These are phyloP conservation scores for Hydrophis major DNA, from an alignment of 2,797 vertebrate species.

Conservation along the genomic window DNA sequence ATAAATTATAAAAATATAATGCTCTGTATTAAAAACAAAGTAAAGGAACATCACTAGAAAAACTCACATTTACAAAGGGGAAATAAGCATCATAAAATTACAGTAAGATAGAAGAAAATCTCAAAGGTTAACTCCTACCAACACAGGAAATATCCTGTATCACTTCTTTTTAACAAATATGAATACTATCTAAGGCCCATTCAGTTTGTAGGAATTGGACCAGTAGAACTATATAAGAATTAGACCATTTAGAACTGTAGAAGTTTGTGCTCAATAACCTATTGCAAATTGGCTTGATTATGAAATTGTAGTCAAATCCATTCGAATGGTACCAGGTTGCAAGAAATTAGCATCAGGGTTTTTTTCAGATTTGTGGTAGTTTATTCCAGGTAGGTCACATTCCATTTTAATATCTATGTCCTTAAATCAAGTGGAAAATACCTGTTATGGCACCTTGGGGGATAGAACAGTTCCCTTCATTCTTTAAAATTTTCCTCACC, in stretches of 20 bases:
- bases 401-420: not conserved
- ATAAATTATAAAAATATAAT: not conserved
- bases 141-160: not conserved
- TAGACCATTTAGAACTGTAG: not conserved
- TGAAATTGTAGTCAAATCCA: not conserved
- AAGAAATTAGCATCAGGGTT: not conserved
- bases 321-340: not conserved
- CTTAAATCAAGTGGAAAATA: not conserved
- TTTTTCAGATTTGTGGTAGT: not conserved
- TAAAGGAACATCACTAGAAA: not conserved
- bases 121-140: not conserved
- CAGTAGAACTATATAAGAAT: not conserved
- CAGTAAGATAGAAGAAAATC: not conserved
- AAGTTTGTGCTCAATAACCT: not conserved
- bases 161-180: not conserved
- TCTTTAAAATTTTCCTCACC: not conserved
- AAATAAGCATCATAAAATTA: not conserved
- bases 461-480: not conserved
- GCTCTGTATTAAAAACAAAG: not conserved
- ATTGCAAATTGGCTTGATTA: not conserved
- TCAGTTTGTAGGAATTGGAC: not conserved
- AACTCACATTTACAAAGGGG: not conserved
- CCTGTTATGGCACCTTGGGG: not conserved
- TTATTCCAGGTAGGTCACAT: not conserved
- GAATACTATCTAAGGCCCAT: not conserved